Conservation (phyloP, 2,888 invertebrate species). For the Aradus depressus region DNA sequence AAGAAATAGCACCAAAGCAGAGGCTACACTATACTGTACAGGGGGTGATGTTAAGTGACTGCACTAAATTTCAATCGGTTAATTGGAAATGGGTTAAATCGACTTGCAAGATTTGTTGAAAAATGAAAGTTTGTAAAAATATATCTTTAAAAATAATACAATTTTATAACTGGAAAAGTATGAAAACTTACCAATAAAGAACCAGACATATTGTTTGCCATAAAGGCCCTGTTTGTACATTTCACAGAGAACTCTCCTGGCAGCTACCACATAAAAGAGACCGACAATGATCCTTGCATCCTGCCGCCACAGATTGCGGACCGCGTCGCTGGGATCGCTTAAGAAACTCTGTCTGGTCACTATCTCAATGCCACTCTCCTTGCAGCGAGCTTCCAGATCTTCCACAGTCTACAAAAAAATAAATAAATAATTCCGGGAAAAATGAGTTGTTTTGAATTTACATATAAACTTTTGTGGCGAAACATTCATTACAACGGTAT, state of each 20-base stretch:
- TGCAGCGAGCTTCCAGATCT: slow-evolving; percentile 88
- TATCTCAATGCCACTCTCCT: slow-evolving; percentile 85
- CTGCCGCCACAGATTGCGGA: slow-evolving; percentile 83
- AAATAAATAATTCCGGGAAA: too few species aligned
- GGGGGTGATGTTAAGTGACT: too few species aligned
- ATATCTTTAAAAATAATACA: not conserved
- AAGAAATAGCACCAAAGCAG: too few species aligned
- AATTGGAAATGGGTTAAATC: too few species aligned
- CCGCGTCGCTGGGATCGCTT: slow-evolving; percentile 93
- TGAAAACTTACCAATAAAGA: slow-evolving; percentile 76
- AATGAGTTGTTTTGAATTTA: too few species aligned
- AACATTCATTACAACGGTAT: too few species aligned
- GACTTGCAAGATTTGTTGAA: too few species aligned
- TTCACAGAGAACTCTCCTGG: slow-evolving; percentile 90
- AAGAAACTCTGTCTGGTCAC: slow-evolving; percentile 93
- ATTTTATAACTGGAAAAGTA: too few species aligned
- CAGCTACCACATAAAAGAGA: slow-evolving; percentile 95
- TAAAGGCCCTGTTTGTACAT: slow-evolving; percentile 87
- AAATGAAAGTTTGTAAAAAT: too few species aligned
- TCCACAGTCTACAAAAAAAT: slow-evolving; percentile 71
- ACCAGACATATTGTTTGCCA: slow-evolving; percentile 96
- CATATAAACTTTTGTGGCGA: too few species aligned
- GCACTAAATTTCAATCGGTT: too few species aligned
- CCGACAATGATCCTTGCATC: slow-evolving; percentile 98
- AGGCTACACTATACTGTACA: too few species aligned